These are phyloP conservation scores for Enteromius thamalakanensis DNA, from an alignment of 2,797 vertebrate genomes.

Conservation along the genomic window DNA sequence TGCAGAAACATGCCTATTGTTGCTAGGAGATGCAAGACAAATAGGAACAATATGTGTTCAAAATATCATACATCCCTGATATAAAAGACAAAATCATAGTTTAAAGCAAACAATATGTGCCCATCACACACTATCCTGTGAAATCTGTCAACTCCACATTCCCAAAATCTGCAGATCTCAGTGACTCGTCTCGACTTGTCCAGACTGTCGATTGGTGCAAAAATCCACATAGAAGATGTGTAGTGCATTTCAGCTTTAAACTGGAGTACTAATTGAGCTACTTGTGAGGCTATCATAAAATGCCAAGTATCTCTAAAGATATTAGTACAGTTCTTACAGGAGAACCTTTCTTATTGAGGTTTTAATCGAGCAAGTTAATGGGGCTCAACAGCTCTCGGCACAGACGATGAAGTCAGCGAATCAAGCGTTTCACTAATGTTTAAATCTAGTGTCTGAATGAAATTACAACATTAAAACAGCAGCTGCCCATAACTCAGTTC, in stretches of 20 bases:
- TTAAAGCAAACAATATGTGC: neutral
- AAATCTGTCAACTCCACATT: neutral
- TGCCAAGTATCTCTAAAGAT: neutral
- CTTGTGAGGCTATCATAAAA: neutral
- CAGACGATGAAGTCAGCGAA: neutral
- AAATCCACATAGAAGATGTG: neutral
- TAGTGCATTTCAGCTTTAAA: neutral
- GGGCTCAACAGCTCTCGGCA: constrained; percentile 4
- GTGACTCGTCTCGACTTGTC: neutral
- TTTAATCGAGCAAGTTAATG: constrained; percentile 25
- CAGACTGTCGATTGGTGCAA: neutral
- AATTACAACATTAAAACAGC: neutral
- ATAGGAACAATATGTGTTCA: neutral
- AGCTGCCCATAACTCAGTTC: neutral
- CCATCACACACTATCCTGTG: neutral
- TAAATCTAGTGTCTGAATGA: constrained; percentile 3
- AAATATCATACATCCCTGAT: neutral
- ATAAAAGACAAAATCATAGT: neutral
- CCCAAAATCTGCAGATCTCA: neutral
- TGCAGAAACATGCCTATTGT: neutral
- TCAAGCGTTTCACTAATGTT: neutral
- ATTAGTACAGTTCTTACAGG: neutral
- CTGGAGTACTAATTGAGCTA: constrained; percentile 4
- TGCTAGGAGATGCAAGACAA: neutral
- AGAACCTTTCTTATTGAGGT: neutral